Evolutionary conservation across 2,888 invertebrate species (phyloP), one percentile per base, ranked within the genome.

Genomic region (Nomada ferruginata): DNA sequence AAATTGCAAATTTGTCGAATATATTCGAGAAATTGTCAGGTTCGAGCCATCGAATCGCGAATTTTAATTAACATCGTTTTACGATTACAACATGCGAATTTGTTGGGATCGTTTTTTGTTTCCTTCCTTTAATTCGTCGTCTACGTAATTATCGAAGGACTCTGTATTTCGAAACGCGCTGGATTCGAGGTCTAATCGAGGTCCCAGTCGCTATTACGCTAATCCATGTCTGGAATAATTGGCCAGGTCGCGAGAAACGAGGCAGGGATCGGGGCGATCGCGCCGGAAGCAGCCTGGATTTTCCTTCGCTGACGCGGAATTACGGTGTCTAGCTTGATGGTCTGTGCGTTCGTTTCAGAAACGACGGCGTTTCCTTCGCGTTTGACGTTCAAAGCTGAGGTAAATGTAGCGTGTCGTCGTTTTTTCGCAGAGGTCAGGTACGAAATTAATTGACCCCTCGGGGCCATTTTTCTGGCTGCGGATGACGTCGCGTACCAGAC

Each of bases 281-380:
- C 55, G 29, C 53, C 53, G 72, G 64, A 73, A 73, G 71, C 63
- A 63, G 71, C 71, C 26, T 52, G 63, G 72, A 64, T 73, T 73
- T 73, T 73, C 72, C 72, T 64, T 73, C 64, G 53, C 64, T 64
- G 72, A 64, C 72, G 72, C 64, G 64, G 72, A 73, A 73, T 73
- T 64, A 64, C 72, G 44, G 53, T 20, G 64, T 64, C 64, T 64
- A 44, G 64, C 44, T 64, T 29, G 72, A 64, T 44, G 55, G 55
- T 64, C 55, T 60, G 60, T 26, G 47, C 50, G 60, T 71, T 71
- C 55, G 68, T 55, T 68, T 23, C 11, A 68, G 53, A 68, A 68
- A 68, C 53, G 42, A 55, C 66, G 53, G 20, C 20, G 20, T 53
- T 53, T 53, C 20, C 53, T n/a, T 53, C 18, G 53, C 53, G 53